Evolutionary conservation across 2,113 vertebrate species (phyloP), one percentile per base, ranked within the genome.

Genomic region (Phasianus colchicus): DNA sequence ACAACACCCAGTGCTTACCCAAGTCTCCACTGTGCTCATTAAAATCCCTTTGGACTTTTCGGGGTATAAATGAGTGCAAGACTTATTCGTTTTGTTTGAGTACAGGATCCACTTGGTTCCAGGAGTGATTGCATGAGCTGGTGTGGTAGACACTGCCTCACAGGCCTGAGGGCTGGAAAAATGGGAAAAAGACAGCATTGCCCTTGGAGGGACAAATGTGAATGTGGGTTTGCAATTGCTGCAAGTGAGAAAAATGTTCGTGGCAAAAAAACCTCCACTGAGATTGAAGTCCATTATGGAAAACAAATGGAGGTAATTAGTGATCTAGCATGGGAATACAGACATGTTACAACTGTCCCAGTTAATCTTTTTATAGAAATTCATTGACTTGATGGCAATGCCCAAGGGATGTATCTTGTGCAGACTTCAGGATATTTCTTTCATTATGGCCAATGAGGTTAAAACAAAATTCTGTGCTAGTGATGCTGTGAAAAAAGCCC

Each of bases 301-400:
- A 92, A 81, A 69, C 25, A 91, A 87, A 93, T 66, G 50, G 52
- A 85, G 38, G 42, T 80, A 95, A 94, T 88, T 86, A 93, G 61
- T 0, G 11, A 52, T 74, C 42, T 75, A 67, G 32, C 57, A 29
- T 58, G 66, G 86, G 80, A 87, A 91, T 32, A 85, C 13, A 81
- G 67, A 64, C 47, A 66, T 48, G 66, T 87, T 85, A 82, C 52
- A 91, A 64, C 72, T 67, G 48, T 45, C 57, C 58, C 50, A 48
- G 74, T 54, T 85, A 83, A 80, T 88, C 48, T 69, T 58, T 81
- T 86, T 71, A 60, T 34, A 90, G 76, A 80, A 95, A 86, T 67
- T 70, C 29, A 52, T 47, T 77, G 67, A 38, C 15, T 74, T 65
- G 48, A 61, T 90, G 65, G 47, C 47, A n/a, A n/a, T 82, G 36